Conservation (phyloP, 2,888 invertebrate genomes). For the Drosophila eohydei region DNA sequence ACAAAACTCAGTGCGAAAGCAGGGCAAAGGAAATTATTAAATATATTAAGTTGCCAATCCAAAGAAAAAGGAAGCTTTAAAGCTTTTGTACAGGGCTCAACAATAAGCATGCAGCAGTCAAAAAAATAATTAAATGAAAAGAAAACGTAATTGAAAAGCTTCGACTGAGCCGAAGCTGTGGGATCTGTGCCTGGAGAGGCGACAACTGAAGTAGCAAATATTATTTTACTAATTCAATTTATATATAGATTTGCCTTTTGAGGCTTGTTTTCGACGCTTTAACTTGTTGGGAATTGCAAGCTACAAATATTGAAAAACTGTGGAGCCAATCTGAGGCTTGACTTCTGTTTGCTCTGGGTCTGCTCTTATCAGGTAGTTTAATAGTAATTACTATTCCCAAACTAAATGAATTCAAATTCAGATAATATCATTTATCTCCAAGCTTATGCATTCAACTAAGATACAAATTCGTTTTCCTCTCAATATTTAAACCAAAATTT, state of each 20-base stretch:
- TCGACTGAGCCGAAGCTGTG: slow-evolving; percentile 3
- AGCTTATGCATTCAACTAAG: background rate
- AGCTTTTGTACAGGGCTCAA: slow-evolving; percentile 32
- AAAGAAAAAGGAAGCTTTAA: slow-evolving; percentile 3
- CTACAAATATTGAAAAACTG: background rate
- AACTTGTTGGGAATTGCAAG: background rate
- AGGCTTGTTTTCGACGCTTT: background rate
- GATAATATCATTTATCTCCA: too few species aligned
- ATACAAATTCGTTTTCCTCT: background rate
- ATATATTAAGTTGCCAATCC: slow-evolving; percentile 29
- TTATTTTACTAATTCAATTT: too few species aligned
- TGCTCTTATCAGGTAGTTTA: background rate
- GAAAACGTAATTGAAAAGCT: background rate
- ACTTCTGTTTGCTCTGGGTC: background rate
- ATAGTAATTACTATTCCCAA: background rate
- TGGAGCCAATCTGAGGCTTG: background rate
- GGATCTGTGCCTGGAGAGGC: background rate
- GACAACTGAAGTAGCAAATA: background rate
- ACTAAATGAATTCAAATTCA: background rate
- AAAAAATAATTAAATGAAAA: background rate
- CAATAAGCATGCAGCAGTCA: slow-evolving; percentile 48
- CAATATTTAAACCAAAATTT: background rate
- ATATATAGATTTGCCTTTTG: background rate
- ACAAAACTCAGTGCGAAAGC: slow-evolving; percentile 23
- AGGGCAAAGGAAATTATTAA: background rate